These are phyloP conservation scores for Equus quagga DNA, from an alignment of 2,113 vertebrate species.

Conservation along the genomic window DNA sequence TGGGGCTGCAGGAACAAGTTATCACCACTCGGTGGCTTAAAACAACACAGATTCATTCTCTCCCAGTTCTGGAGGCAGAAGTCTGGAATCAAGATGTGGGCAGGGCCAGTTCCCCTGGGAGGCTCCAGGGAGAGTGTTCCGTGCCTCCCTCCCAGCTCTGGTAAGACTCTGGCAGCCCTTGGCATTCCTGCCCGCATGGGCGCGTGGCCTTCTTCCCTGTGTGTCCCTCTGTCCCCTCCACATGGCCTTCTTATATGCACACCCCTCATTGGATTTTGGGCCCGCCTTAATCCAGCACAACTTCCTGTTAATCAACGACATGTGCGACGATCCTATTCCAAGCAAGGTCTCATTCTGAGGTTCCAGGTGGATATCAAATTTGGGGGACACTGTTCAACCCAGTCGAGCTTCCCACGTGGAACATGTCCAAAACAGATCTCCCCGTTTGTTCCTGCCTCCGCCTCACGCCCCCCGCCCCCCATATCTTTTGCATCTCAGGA, in stretches of 20 bases:
- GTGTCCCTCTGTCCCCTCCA: not conserved
- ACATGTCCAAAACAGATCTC: not conserved
- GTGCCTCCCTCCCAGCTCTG: not conserved
- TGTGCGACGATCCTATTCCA: not conserved
- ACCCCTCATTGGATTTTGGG: not conserved
- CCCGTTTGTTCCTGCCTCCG: not conserved
- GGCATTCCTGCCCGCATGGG: not conserved
- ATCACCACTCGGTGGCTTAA: not conserved
- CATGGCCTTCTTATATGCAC: not conserved
- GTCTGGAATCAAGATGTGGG: not conserved
- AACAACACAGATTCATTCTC: not conserved
- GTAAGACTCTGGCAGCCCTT: not conserved
- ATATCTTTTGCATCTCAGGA: not conserved
- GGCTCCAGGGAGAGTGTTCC: not conserved
- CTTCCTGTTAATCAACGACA: not conserved
- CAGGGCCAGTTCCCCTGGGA: not conserved
- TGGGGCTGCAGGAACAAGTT: not conserved
- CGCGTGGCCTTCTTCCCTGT: not conserved
- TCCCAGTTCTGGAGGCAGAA: not conserved
- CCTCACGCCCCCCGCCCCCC: fast-evolving
- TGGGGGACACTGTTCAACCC: not conserved
- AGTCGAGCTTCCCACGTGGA: not conserved
- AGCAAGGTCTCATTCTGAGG: not conserved
- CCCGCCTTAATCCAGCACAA: not conserved
- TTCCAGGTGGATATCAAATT: not conserved